Evolutionary conservation across 1,140 invertebrate species (phyloP), one percentile per base, ranked within the genome.

Genomic region (Drosophila littoralis): DNA sequence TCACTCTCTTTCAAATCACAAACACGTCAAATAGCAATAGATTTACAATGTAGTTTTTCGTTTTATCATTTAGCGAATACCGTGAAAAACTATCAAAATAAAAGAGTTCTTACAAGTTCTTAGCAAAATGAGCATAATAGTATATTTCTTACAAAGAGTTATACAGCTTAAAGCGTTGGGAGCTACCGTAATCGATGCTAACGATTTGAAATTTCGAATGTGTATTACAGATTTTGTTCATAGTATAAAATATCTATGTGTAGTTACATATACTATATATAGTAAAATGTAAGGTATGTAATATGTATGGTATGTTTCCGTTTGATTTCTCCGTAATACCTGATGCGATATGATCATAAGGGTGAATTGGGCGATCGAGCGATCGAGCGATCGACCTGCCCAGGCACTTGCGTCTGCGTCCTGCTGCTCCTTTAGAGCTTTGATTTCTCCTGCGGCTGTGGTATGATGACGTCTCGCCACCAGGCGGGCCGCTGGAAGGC

Each of bases 401-500:
- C 61, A 86, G 83, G 83, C 82, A 86, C 82, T 85, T 79, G 51
- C 13, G 13, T 5, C 7, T 0, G 9, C 13, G 2, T 8, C 13
- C 9, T n/a, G 1, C 35, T 15, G 6, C 6, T 22, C 1, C 4
- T 12, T 59, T 81, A 92, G 13, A 92, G 78, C 46, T 92, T 92
- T 4, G 91, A 92, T 46, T 88, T 88, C 0, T 65, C 65, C 48
- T 84, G 71, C 33, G 80, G 57, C 72, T 91, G 78, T 9, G 90
- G 81, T 33, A 92, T 91, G 28, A 94, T 93, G 33, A 97, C 95
- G 75, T 97, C 95, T 33, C 94, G 93, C 97, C 97, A 98, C 96
- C 96, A 98, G 7, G 93, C 68, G 7, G 97, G 95, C 40, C 97
- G 93, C 83, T 96, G 94, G 90, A 97, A 94, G 2, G 95, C 95